Conservation (phyloP, 1,140 invertebrate genomes). For the Drosophila auraria region DNA sequence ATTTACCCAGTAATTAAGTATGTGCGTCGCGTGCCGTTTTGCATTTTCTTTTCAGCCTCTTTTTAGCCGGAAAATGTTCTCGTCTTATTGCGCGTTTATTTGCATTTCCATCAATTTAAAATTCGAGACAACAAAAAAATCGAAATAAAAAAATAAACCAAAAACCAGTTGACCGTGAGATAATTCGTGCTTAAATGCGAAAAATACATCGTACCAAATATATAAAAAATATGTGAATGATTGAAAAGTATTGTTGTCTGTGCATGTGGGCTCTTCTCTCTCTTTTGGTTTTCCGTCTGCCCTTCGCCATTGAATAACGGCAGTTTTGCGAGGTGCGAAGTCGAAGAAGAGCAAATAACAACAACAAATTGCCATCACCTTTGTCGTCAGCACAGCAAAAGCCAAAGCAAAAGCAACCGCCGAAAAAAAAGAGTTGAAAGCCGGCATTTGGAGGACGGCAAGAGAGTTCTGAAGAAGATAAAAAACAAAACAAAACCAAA, state of each 20-base stretch:
- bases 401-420: slow-evolving; percentile 18
- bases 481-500: slow-evolving; percentile 19
- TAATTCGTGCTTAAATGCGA: slow-evolving; percentile 35
- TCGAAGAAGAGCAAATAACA: slow-evolving; percentile 43
- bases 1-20: slow-evolving; percentile 42
- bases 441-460: slow-evolving; percentile 37
- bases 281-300: slow-evolving; percentile 7
- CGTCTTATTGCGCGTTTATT: slow-evolving; percentile 24
- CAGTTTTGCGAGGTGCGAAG: slow-evolving; percentile 44
- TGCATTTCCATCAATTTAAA: slow-evolving; percentile 29
- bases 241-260: slow-evolving; percentile 31
- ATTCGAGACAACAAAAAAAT: slow-evolving; percentile 11
- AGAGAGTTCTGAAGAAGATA: slow-evolving; percentile 7
- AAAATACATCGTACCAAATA: slow-evolving; percentile 10
- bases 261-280: slow-evolving; percentile 1
- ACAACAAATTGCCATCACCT: slow-evolving; percentile 45
- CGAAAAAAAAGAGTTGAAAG: slow-evolving; percentile 13
- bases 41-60: slow-evolving; percentile 32
- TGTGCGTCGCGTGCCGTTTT: slow-evolving; percentile 54
- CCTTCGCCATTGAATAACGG: slow-evolving; percentile 52
- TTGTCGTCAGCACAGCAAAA: slow-evolving; percentile 31
- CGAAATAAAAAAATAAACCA: slow-evolving; percentile 6
- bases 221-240: slow-evolving; percentile 41
- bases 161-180: slow-evolving; percentile 53
- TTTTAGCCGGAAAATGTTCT: slow-evolving; percentile 35